Evolutionary conservation across 2,797 vertebrate species (phyloP), one percentile per base, ranked within the genome.

Genomic region (Sorex maritimensis): DNA sequence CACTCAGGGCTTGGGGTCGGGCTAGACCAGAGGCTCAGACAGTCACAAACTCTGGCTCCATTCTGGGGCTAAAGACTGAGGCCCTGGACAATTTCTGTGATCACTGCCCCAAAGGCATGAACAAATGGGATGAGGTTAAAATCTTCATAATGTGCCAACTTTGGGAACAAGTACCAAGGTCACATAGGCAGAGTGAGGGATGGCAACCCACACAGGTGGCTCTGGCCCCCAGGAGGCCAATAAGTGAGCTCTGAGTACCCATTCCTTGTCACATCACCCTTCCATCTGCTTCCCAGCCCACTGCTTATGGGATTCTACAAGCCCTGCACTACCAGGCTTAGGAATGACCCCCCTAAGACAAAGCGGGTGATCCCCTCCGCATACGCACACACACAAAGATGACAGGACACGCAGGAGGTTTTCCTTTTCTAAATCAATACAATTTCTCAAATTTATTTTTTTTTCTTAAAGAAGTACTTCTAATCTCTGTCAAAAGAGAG

Each of bases 401-500:
- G 91, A 95, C 96, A 97, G 44, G 68, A 96, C 91, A 95, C 55
- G 46, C 63, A 96, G 92, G 92, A 94, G 93, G 95, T 7, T 84
- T 95, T 92, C 49, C 77, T 98, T 98, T 98, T 98, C 98, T 98
- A 98, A 98, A 98, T 98, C 98, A 98, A 98, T 98, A 98, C 98
- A 26, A 96, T 97, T 98, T 97, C 95, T 98, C 97, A 98, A 98
- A 98, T 98, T 98, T 98, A 98, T 98, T 98, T 98, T 98, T 98
- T 96, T 98, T 96, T 97, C 97, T 97, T 97, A 97, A 98, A 98
- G 98, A 98, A 98, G 98, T 98, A 98, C 98, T 98, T 98, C 98
- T 98, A 98, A 98, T 98, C 97, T 98, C 97, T 98, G 98, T 98
- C 98, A 98, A 98, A 98, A 98, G 98, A 97, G 97, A 97, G 96